Evolutionary conservation across 2,888 invertebrate species (phyloP), one percentile per base, ranked within the genome.

Genomic region (Caenorhabditis macrosperma): DNA sequence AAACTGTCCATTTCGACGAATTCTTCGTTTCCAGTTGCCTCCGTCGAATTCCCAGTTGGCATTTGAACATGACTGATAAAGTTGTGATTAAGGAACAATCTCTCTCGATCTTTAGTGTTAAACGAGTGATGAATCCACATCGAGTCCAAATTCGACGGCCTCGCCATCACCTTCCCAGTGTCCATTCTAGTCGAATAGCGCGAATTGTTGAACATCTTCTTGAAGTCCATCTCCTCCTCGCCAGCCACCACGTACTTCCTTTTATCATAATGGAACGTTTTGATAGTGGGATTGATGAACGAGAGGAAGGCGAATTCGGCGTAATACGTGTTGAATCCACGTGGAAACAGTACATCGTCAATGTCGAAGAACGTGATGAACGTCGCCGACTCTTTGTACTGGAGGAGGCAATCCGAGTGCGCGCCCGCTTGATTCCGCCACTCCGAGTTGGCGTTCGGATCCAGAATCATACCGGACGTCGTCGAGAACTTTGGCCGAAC

Each of bases 391-490:
- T 82, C 83, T 69, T 83, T 83, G 35, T 82, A 82, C 28, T 81
- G 79, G 5, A 82, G 48, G 2, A 83, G 48, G 33, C 83, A 83
- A 46, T 83, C 83, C 0, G 83, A 80, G 33, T 77, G 71, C 3
- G 82, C 79, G 3, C 78, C 81, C 7, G 81, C 79, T 54, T 83
- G 83, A 41, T 75, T 82, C 22, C 82, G 52, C 61, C 78, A 82
- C 44, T 82, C 82, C 33, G 76, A 66, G 44, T 78, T 78, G 6
- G 76, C 41, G 26, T 82, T 82, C 9, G 82, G 82, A 20, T 83
- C 67, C 9, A 79, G 66, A 4, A 38, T 46, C 0, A 64, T 52
- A 3, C 7, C 17, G 4, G 44, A 17, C 24, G 55, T 46, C 12
- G 33, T 69, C 5, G n/a, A 22, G 30, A 80, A 54, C 7, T 64